Conservation (phyloP, 2,113 vertebrate species). For the Albula glossodonta region DNA sequence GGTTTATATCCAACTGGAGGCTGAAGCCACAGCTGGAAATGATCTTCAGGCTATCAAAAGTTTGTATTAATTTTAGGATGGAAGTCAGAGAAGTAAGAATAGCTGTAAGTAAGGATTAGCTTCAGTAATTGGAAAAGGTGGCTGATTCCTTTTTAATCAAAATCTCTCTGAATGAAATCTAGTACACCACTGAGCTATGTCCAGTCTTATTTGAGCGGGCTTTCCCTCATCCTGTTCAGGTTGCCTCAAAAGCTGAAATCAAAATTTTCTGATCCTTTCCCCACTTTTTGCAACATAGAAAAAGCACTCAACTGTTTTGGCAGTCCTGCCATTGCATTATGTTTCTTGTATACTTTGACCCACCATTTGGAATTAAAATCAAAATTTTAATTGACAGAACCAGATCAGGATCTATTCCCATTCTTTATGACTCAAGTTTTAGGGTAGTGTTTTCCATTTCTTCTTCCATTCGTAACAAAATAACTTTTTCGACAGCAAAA, state of each 20-base stretch:
- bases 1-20: neutral
- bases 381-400: no score
- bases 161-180: neutral
- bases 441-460: neutral
- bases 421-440: neutral
- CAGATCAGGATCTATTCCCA: neutral
- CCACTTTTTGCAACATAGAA: neutral
- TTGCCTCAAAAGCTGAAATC: no score
- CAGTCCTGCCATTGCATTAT: neutral
- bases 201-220: no score
- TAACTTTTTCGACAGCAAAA: neutral
- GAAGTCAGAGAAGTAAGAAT: neutral
- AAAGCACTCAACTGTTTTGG: neutral
- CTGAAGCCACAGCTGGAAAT: neutral
- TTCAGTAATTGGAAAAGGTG: neutral
- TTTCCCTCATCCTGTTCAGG: no score
- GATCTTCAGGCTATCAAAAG: neutral
- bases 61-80: neutral
- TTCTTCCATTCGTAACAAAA: neutral
- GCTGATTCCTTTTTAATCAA: neutral
- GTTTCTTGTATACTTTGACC: neutral
- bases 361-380: neutral
- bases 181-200: no score
- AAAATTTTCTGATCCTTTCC: neutral
- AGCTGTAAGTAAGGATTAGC: neutral